Base-by-base conservation (phyloP, 2,888 invertebrate species). In the Flexamia atlantica region DNA sequence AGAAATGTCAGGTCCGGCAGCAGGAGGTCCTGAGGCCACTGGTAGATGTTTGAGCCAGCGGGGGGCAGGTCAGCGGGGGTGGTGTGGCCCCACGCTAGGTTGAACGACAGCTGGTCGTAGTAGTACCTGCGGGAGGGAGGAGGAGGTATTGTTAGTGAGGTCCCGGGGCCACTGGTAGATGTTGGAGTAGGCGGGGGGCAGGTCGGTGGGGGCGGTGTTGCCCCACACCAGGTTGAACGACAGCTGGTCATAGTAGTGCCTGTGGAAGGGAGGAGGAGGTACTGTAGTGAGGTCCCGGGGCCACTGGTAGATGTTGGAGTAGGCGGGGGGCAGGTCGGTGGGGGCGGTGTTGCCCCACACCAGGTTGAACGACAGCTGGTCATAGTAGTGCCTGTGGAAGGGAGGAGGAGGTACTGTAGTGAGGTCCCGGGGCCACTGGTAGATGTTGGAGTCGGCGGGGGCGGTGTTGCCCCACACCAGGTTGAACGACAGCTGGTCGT, bases 21-120 rank as follows among this genome's bases (percentile, higher is more conserved):
- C 25, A 76, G 50, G 14, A 76, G 28, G 20, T 76, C 76, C 25
- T 76, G 40, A 3, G 76, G 76, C 76, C 76, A 76, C 23, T 17
- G 17, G 76, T 76, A 76, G 42, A 76, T 50, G 46, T 76, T 76
- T 28, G 76, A 76, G 76, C 28, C 50, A 17, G 40, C 46, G 17
- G 76, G 50, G 1, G 76, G 76, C 23, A 76, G 28, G 76, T 76
- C 76, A 17, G n/a, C 46, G n/a, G 76, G 76, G 12, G n/a, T 42
- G 28, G 1, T 36, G 28, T 76, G 76, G 23, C 76, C 76, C 76
- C 76, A 76, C 50, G 76, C 76, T 17, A 76, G 9, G 46, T 76
- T 76, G 50, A 76, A 76, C n/a, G 76, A 20, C 76, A 76, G 23
- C 4, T 76, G 76, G 76, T 76, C 76, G n/a, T 76, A 76, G 25